Evolutionary conservation across 2,888 invertebrate species (phyloP), one percentile per base, ranked within the genome.

Genomic region (Aphodius sticticus): DNA sequence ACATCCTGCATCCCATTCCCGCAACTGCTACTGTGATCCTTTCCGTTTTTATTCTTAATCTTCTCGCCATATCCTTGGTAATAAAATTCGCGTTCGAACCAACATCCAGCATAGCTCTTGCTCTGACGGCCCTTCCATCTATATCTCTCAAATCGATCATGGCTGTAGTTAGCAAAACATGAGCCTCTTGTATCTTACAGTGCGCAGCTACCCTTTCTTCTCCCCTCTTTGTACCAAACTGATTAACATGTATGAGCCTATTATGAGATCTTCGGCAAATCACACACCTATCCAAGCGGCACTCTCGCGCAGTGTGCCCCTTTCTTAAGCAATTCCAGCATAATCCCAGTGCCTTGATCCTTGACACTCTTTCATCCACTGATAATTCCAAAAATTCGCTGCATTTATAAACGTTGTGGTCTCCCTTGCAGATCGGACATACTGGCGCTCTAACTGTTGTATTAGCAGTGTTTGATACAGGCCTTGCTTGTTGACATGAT

Each of bases 81-180:
- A 53, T 53, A 53, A 53, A 53, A 53, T 53, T 53, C 53, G 53
- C 53, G 53, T 53, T 53, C 53, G 53, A 53, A 12, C 53, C 53
- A 53, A 53, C 53, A 53, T 53, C 53, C 53, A 53, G 53, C 53
- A 53, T 53, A 53, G 53, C 53, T 53, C 53, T 53, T 53, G 53
- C 53, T 7, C 53, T 53, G 12, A 53, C 53, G 53, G 53, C 53
- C 53, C 12, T 53, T 53, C 53, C 53, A 53, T 53, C 53, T 53
- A 53, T 9, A 53, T 53, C 53, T 5, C 12, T 53, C 53, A 53
- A 53, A 53, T 53, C 53, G 53, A 53, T 53, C 53, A 12, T 53
- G 53, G 53, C 53, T 53, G 53, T 53, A 53, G 53, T 53, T 12
- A 53, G 53, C 6, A 53, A 53, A 53, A 53, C 53, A 53, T 53